Base-by-base conservation (phyloP, 2,888 invertebrate genomes). In the Timandra comae region DNA sequence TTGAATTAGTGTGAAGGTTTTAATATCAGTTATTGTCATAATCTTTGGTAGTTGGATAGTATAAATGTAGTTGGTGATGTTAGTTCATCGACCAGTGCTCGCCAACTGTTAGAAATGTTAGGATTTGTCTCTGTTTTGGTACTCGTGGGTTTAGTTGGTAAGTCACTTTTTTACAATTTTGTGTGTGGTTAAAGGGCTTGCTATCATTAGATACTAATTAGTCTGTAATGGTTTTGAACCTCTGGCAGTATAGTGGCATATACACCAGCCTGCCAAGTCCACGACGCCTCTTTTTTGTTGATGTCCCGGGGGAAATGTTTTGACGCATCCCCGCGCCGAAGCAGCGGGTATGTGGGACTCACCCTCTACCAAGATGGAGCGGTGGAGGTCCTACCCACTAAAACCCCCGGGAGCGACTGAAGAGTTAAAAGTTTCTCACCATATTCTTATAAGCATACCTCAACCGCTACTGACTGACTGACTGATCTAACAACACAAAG, bases 91-190 rank as follows among this genome's bases (percentile, higher is more conserved):
- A 39, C 43, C 46, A 52, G 51, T 49, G 13, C 30, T 42, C n/a
- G n/a, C n/a, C n/a, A n/a, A n/a, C n/a, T n/a, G n/a, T n/a, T n/a
- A 30, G 38, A 35, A 22, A 52, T 52, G 52, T 29, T 40, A 28
- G 27, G 27, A 30, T 30, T 46, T 27, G 32, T 48, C n/a, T 20
- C 46, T 8, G 43, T 41, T 26, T 33, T 52, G 27, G 29, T 41
- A 23, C 37, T 52, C 30, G 35, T 49, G 12, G 50, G 49, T 23
- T 30, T 46, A 11, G 50, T 39, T 12, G 52, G 52, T 52, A 13
- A 52, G 52, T 43, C n/a, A n/a, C n/a, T 21, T 28, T 25, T 10
- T 29, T 13, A 10, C 6, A 16, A 5, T 11, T 7, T 13, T 4
- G 12, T 7, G 3, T 33, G 29, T 8, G 10, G 19, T 26, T 35